These are phyloP conservation scores for Pseudochirops corinnae DNA, from an alignment of 2,797 vertebrate species.

Conservation along the genomic window DNA sequence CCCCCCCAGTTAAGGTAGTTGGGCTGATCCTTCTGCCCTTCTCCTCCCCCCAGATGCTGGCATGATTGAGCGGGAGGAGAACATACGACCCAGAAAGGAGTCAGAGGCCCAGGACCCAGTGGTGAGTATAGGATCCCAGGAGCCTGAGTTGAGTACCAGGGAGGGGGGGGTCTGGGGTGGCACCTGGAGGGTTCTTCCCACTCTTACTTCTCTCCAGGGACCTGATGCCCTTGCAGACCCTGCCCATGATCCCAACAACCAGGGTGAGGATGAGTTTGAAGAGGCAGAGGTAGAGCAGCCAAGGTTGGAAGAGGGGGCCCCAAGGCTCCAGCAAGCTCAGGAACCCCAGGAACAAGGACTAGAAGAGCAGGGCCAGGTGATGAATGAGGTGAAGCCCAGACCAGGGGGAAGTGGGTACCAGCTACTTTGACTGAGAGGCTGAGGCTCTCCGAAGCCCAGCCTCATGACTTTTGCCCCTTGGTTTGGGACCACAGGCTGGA, in stretches of 20 bases:
- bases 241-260: constrained; percentile 82
- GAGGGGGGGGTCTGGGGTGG: not conserved
- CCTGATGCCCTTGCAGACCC: constrained; percentile 70
- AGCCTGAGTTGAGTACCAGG: not conserved
- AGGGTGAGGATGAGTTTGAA: constrained; percentile 85
- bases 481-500: not conserved
- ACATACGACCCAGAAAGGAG: constrained; percentile 52
- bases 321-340: constrained; percentile 49
- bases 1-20: not conserved
- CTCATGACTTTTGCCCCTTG: not conserved
- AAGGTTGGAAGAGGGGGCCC: constrained; percentile 76
- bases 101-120: constrained; percentile 70
- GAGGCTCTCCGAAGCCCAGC: not conserved
- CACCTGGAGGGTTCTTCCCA: not conserved
- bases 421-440: not conserved
- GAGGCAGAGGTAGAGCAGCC: constrained; percentile 85
- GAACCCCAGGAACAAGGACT: not conserved
- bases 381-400: not conserved
- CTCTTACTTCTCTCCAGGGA: constrained; percentile 53
- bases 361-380: not conserved
- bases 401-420: not conserved
- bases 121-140: constrained; percentile 39
- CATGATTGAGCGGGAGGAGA: constrained; percentile 79
- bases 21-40: no score
- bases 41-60: constrained; percentile 78